Percentiles rank a stretch among this genome's conserved stretches.
Conservation (phyloP, 37 sponge, comb jelly and placozoan genomes). For the Cliona cf. orientalis region DNA sequence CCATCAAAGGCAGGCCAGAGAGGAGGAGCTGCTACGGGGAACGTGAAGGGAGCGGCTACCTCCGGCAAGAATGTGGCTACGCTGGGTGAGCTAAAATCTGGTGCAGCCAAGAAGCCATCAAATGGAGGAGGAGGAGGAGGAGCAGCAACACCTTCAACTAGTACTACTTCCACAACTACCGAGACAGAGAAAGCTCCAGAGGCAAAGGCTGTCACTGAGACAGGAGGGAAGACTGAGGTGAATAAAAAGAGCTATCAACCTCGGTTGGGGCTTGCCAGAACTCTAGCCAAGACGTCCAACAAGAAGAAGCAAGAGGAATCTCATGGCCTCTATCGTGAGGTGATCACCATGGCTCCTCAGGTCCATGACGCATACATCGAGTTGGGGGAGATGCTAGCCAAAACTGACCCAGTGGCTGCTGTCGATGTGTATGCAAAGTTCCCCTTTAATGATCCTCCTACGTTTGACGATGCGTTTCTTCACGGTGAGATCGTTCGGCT, state of each 20-base stretch:
- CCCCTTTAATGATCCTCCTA: constrained; percentile 85
- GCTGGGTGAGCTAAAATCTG: constrained; percentile 70
- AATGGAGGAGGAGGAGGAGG: not conserved
- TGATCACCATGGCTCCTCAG: constrained; percentile 76
- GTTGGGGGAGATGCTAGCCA: constrained; percentile 83
- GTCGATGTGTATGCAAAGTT: constrained; percentile 90
- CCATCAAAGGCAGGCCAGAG: too few relatives aligned
- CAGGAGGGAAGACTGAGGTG: not conserved
- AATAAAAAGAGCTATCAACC: constrained; percentile 78
- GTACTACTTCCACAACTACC: not conserved
- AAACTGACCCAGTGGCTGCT: constrained; percentile 74
- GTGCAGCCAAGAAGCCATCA: constrained; percentile 14
- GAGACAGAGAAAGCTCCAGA: not conserved
- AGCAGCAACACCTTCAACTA: not conserved
- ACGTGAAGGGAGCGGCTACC: too few relatives aligned
- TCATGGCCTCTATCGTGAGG: constrained; percentile 73
- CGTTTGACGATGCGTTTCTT: constrained; percentile 96
- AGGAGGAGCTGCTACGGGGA: too few relatives aligned
- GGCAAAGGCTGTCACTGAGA: not conserved
- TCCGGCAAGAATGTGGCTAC: constrained; percentile 83
- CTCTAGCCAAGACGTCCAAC: constrained; percentile 47
- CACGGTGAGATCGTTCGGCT: constrained; percentile 92
- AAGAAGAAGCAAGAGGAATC: constrained; percentile 55
- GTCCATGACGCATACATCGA: constrained; percentile 98
- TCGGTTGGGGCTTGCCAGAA: constrained; percentile 89